A percentile compares a stretch with the other conserved stretches of the same genome.
Evolutionary conservation across 1,140 invertebrate genomes (phyloP).

Genomic region (Adelges cooleyi): DNA sequence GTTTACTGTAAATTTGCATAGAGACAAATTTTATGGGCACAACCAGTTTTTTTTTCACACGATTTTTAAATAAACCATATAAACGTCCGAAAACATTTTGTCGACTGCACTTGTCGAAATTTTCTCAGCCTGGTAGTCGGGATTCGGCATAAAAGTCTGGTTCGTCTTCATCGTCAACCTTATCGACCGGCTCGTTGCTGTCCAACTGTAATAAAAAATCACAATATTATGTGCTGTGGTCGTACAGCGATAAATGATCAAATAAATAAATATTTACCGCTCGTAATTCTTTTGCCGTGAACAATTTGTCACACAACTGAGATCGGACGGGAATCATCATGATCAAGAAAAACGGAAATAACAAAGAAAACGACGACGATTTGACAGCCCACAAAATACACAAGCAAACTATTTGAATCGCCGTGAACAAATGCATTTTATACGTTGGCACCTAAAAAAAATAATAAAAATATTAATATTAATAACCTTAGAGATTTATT

Average conservation of each 20-base stretch:
- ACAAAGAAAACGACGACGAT: constrained; percentile 71
- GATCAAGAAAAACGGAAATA: constrained; percentile 84
- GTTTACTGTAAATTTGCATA: too few species aligned
- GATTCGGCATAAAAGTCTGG: constrained; percentile 86
- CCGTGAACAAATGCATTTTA: constrained; percentile 86
- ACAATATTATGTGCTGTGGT: not conserved
- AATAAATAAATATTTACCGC: constrained; percentile 49
- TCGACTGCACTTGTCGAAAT: too few species aligned
- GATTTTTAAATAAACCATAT: too few species aligned
- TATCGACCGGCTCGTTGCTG: constrained; percentile 53
- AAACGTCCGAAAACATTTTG: too few species aligned
- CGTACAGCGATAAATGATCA: not conserved
- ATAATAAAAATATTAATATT: constrained; percentile 37
- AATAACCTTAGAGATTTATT: too few species aligned
- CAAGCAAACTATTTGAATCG: constrained; percentile 69
- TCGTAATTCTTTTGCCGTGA: constrained; percentile 65
- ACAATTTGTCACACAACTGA: constrained; percentile 53
- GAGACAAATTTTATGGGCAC: too few species aligned
- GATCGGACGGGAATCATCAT: constrained; percentile 77
- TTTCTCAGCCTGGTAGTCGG: constrained; percentile 48
- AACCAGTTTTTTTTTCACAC: too few species aligned
- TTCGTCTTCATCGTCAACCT: constrained; percentile 65
- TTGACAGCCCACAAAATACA: constrained; percentile 74
- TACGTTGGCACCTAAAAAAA: constrained; percentile 63
- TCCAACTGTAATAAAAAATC: constrained; percentile 52